Evolutionary conservation across 53 echinoderm and acorn worm genomes (phyloP).

Genomic region (Luidia sarsii): DNA sequence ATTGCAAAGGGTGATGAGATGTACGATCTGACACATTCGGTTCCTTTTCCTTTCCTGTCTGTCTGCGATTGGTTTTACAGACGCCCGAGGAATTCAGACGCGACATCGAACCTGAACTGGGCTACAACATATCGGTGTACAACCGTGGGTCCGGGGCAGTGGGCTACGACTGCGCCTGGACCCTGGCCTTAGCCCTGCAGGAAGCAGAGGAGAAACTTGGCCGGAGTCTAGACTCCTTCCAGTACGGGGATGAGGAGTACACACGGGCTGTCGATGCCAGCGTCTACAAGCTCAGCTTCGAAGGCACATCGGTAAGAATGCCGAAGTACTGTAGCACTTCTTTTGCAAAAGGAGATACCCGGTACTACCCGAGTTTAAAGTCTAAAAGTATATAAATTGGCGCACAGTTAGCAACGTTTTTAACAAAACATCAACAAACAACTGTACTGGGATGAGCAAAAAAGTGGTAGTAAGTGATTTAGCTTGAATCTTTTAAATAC

Average conservation of each 20-base stretch:
- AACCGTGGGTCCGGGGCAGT: conserved; percentile 48
- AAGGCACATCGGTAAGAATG: conserved; percentile 71
- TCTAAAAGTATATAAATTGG: too few relatives aligned
- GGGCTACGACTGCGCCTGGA: conserved; percentile 68
- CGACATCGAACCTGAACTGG: neutral
- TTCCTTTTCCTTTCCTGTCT: neutral
- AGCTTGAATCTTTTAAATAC: too few relatives aligned
- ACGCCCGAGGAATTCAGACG: conserved; percentile 60
- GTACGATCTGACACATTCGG: neutral
- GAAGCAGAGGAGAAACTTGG: conserved; percentile 4
- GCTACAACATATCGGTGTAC: conserved; percentile 26
- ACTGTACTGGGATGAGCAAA: too few relatives aligned
- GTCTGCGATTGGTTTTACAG: neutral
- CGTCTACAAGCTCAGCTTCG: conserved; percentile 42
- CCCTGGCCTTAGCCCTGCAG: conserved; percentile 58
- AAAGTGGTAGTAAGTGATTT: too few relatives aligned
- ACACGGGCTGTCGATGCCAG: conserved; percentile 30
- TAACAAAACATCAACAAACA: too few relatives aligned
- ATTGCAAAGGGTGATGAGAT: too few relatives aligned
- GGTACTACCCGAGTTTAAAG: too few relatives aligned
- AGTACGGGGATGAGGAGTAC: conserved; percentile 40
- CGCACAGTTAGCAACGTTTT: too few relatives aligned
- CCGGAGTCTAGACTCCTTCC: conserved; percentile 32
- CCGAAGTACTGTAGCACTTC: too few relatives aligned
- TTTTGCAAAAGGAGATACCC: too few relatives aligned